Conservation (phyloP, 1,140 invertebrate species). For the Temnothorax curvispinosus region DNA sequence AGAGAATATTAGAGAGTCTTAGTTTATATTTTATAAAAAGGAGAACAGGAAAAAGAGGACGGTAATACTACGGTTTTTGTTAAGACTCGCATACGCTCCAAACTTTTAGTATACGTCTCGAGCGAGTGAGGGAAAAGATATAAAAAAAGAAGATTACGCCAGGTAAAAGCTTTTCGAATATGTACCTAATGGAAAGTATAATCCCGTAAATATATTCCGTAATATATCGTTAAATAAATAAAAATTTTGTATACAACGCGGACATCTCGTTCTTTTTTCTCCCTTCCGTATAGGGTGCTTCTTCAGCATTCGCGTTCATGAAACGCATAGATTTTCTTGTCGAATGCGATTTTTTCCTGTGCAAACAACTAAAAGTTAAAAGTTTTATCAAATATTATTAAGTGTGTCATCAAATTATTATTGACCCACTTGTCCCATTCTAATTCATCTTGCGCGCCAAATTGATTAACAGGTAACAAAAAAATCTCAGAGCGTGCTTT, state of each 20-base stretch:
- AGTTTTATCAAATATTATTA: too few relatives aligned
- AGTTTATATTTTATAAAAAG: conserved; percentile 70
- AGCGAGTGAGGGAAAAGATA: neutral
- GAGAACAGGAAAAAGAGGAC: neutral
- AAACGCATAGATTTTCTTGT: too few relatives aligned
- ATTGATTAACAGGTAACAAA: too few relatives aligned
- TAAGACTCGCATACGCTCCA: conserved; percentile 45
- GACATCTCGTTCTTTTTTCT: neutral
- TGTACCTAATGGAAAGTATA: conserved; percentile 74
- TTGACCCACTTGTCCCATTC: too few relatives aligned
- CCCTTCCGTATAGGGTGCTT: too few relatives aligned
- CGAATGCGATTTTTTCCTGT: too few relatives aligned
- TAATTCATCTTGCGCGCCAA: too few relatives aligned
- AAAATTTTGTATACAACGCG: conserved; percentile 67
- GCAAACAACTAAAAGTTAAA: too few relatives aligned
- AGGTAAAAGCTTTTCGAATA: conserved; percentile 68
- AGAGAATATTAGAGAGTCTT: conserved; percentile 52
- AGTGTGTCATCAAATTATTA: too few relatives aligned
- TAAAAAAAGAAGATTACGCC: neutral
- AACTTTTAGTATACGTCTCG: conserved; percentile 63
- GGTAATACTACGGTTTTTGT: conserved; percentile 57
- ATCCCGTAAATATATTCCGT: conserved; percentile 66
- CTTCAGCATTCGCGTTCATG: too few relatives aligned
- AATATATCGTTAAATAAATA: conserved; percentile 73
- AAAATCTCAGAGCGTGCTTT: too few relatives aligned